Conservation (phyloP, 2,888 invertebrate genomes). For the Hydropsyche betteni region DNA sequence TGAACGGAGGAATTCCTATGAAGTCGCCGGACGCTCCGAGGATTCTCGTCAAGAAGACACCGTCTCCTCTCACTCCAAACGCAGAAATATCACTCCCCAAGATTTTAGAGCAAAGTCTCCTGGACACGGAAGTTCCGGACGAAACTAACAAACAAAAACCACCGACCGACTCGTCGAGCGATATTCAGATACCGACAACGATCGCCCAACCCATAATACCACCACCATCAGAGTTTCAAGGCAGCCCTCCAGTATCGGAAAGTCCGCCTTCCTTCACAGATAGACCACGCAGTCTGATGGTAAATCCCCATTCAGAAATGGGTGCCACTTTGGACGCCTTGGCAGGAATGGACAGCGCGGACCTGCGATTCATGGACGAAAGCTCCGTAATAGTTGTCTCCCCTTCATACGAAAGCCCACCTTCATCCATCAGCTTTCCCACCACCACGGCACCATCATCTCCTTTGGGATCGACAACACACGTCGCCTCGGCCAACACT, state of each 20-base stretch:
- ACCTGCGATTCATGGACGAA: conserved; percentile 90
- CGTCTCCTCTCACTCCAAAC: conserved; percentile 58
- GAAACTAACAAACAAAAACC: conserved; percentile 51
- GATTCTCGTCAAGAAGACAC: conserved; percentile 48
- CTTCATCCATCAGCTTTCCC: conserved; percentile 71
- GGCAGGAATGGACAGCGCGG: conserved; percentile 83
- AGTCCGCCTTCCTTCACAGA: conserved; percentile 69
- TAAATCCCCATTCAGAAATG: conserved; percentile 66
- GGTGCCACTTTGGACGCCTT: conserved; percentile 78
- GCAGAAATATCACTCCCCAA: conserved; percentile 65
- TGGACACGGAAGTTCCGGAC: conserved; percentile 69
- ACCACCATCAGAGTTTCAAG: conserved; percentile 77
- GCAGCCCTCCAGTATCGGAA: conserved; percentile 73
- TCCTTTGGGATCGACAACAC: conserved; percentile 62
- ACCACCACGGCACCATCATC: conserved; percentile 70
- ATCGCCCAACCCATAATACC: conserved; percentile 77
- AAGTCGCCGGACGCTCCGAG: conserved; percentile 55
- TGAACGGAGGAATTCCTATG: conserved; percentile 65
- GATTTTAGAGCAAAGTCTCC: conserved; percentile 71
- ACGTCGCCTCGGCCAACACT: conserved; percentile 67
- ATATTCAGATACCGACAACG: conserved; percentile 62
- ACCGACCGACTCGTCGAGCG: conserved; percentile 55
- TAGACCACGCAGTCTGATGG: conserved; percentile 66
- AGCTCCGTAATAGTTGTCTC: conserved; percentile 85
- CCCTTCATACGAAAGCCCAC: conserved; percentile 80